phyloP scores from a whole-genome alignment of 2,113 vertebrate genomes.

The Petrocephalus zakoni region DNA sequence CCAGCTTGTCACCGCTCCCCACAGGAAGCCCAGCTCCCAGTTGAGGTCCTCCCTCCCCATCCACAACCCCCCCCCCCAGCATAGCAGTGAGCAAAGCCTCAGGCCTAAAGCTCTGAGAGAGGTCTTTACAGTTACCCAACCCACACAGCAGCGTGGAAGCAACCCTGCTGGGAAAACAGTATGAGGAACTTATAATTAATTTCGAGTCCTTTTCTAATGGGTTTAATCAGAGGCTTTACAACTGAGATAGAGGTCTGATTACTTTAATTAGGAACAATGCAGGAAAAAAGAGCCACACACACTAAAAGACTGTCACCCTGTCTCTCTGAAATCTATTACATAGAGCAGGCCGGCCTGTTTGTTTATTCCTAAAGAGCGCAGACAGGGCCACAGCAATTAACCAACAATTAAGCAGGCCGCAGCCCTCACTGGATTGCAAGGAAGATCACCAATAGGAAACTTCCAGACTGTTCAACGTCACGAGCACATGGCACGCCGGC shows the following conservation, averaged over 20 bases:
- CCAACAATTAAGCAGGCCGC: conserved; percentile 41
- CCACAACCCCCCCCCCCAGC: neutral
- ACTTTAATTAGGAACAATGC: conserved; percentile 34
- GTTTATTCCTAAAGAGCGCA: conserved; percentile 38
- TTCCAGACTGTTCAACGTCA: neutral
- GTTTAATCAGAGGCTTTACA: conserved; percentile 48
- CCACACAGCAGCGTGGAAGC: conserved; percentile 23
- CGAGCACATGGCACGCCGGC: conserved; percentile 22
- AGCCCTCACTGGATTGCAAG: neutral
- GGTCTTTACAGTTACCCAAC: neutral
- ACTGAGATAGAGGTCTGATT: conserved; percentile 34
- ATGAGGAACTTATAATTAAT: conserved; percentile 36
- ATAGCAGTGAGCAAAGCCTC: neutral
- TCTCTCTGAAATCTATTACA: conserved; percentile 48
- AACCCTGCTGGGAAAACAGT: conserved; percentile 8
- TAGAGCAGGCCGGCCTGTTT: conserved; percentile 39
- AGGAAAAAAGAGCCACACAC: conserved; percentile 33
- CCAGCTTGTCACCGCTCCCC: neutral
- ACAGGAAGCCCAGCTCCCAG: neutral
- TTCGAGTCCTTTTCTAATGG: conserved; percentile 42
- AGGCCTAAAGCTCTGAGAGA: neutral
- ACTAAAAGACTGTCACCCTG: conserved; percentile 24
- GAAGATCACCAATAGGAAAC: neutral
- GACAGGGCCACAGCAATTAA: conserved; percentile 46
- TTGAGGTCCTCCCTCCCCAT: neutral